These are phyloP conservation scores for Equus quagga DNA, from an alignment of 2,113 vertebrate species.

Conservation along the genomic window DNA sequence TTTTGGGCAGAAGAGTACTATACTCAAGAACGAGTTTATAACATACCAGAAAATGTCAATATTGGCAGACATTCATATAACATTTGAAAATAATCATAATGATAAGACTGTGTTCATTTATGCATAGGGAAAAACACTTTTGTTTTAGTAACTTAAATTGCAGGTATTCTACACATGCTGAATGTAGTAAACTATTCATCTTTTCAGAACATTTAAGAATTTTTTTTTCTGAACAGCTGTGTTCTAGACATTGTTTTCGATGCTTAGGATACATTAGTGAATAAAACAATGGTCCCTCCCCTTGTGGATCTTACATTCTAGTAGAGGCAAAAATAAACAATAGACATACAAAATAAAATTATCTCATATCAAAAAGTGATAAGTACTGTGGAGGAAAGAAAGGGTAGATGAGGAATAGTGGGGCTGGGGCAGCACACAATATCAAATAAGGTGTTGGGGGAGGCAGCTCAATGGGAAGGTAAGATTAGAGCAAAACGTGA, in stretches of 20 bases:
- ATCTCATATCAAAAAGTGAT: background rate
- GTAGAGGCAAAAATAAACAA: background rate
- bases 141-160: background rate
- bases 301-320: background rate
- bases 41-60: background rate
- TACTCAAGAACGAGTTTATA: background rate
- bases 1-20: background rate
- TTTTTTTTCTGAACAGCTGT: background rate
- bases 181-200: background rate
- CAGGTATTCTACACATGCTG: background rate
- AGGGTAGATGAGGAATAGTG: background rate
- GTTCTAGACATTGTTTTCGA: background rate
- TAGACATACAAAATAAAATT: background rate
- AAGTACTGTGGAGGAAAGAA: background rate
- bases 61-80: background rate
- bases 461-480: background rate
- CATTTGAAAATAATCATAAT: background rate
- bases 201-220: background rate
- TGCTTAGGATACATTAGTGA: background rate
- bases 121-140: background rate
- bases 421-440: too few species aligned
- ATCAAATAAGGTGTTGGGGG: background rate
- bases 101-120: background rate
- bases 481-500: background rate
- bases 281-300: background rate